Evolutionary conservation across 2,888 invertebrate genomes (phyloP).

Genomic region (Thereva unica): DNA sequence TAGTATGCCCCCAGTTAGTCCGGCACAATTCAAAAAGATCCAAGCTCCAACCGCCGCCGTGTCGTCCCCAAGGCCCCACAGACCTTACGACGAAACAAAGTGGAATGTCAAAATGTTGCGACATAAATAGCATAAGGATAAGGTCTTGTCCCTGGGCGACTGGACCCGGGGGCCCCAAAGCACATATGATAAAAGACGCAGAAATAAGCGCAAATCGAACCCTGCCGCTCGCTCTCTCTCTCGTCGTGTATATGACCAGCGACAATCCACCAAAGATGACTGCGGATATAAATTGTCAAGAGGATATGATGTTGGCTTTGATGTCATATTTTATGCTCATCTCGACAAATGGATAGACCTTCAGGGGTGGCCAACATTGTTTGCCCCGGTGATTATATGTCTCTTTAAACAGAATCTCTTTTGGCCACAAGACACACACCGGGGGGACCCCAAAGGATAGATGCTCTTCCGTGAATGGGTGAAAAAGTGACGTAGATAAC

Average conservation of each 20-base stretch:
- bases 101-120: constrained; percentile 34
- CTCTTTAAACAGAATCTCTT: constrained; percentile 1
- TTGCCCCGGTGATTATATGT: constrained; percentile 19
- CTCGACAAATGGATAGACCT: constrained; percentile 39
- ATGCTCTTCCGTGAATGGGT: constrained; percentile 14
- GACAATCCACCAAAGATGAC: constrained; percentile 29
- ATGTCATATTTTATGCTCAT: constrained; percentile 44
- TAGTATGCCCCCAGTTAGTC: no score
- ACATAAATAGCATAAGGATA: constrained; percentile 34
- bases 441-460: no score
- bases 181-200: constrained; percentile 25
- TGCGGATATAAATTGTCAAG: constrained; percentile 41
- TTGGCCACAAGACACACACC: neutral
- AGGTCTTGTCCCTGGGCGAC: constrained; percentile 5
- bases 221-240: no score
- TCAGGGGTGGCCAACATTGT: constrained; percentile 45
- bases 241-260: neutral
- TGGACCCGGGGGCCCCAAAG: constrained; percentile 7
- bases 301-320: constrained; percentile 43
- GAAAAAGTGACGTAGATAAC: constrained; percentile 16
- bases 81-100: constrained; percentile 29
- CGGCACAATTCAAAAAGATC: constrained; percentile 4
- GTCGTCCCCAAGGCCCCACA: constrained; percentile 4
- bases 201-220: constrained; percentile 25
- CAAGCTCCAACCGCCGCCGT: neutral